A percentile compares a stretch with the other conserved stretches of the same genome.
phyloP scores from a whole-genome alignment of 2,888 invertebrate species.

The Drosophila prolongata region DNA sequence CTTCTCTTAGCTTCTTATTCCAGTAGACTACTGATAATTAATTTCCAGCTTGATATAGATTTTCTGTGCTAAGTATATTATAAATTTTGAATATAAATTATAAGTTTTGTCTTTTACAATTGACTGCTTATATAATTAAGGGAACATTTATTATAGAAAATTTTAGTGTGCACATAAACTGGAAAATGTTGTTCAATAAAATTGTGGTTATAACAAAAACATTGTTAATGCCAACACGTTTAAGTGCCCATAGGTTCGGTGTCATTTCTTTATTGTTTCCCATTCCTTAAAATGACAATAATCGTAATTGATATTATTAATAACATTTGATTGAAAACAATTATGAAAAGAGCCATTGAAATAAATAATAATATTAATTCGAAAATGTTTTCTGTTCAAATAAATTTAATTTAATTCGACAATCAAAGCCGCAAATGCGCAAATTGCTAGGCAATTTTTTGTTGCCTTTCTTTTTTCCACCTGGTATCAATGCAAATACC shows the following conservation, averaged over 20 bases:
- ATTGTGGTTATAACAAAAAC: no score
- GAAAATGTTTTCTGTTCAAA: conserved; percentile 56
- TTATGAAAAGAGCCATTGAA: conserved; percentile 57
- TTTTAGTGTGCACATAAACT: no score
- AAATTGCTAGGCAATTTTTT: conserved; percentile 53
- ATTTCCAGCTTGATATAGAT: no score
- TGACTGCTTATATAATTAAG: no score
- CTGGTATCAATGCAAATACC: conserved; percentile 34
- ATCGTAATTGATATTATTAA: conserved; percentile 65
- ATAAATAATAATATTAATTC: conserved; percentile 60
- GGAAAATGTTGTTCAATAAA: no score
- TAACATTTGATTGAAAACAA: conserved; percentile 60
- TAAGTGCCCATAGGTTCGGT: conserved; percentile 38
- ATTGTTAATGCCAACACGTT: no score
- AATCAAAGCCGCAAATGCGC: conserved; percentile 65
- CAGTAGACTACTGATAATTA: no score
- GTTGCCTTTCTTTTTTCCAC: conserved; percentile 1
- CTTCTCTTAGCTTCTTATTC: no score
- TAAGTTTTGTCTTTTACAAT: no score
- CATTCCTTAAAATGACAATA: conserved; percentile 2
- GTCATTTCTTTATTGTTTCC: conserved; percentile 28
- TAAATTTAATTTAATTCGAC: conserved; percentile 74
- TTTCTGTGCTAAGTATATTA: no score
- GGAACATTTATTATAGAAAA: no score
- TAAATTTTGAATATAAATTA: no score